phyloP scores from a whole-genome alignment of 2,888 invertebrate genomes.

The Epirrhoe tristata region DNA sequence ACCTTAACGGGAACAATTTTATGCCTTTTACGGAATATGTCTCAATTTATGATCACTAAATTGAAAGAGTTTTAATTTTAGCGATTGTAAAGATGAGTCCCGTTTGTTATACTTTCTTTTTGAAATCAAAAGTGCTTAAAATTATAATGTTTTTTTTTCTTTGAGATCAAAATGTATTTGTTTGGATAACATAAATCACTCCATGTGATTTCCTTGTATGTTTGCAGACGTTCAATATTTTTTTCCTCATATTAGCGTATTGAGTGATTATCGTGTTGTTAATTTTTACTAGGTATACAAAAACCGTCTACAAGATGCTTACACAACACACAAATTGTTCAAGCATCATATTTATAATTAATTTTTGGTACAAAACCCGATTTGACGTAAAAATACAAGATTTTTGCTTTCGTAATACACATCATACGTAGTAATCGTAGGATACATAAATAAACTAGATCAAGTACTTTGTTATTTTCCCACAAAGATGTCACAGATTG shows the following conservation, averaged over 20 bases:
- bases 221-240: background rate
- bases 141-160: background rate
- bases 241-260: background rate
- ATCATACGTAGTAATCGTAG: conserved; percentile 19
- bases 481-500: conserved; percentile 69
- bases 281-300: background rate
- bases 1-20: conserved; percentile 26
- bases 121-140: conserved; percentile 20
- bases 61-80: conserved; percentile 17
- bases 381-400: conserved; percentile 17
- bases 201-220: background rate
- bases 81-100: conserved; percentile 23
- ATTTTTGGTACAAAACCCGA: background rate
- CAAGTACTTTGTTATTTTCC: conserved; percentile 57
- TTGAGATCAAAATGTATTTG: background rate
- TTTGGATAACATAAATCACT: background rate
- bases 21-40: conserved; percentile 25
- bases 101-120: conserved; percentile 10
- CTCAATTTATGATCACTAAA: conserved; percentile 31
- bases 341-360: background rate
- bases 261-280: too few species aligned
- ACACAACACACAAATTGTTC: background rate
- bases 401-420: conserved; percentile 19
- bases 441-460: conserved; percentile 49
- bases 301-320: background rate